Base-by-base conservation (phyloP, 2,797 vertebrate species). In the Sebastes steindachneri region DNA sequence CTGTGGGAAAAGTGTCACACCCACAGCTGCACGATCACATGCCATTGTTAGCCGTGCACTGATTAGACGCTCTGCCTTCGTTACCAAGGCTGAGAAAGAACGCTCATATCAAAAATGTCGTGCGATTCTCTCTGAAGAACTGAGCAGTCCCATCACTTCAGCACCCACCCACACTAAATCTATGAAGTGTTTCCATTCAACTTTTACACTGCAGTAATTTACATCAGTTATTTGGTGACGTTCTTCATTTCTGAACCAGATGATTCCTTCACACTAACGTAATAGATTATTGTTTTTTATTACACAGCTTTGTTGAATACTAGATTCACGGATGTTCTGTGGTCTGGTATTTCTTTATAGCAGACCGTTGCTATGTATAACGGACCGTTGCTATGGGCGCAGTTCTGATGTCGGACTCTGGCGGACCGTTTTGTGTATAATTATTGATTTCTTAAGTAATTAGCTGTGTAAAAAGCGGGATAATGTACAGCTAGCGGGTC, bases 51-150 rank as follows among this genome's bases (percentile, higher is more conserved):
- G 68, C 51, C n/a, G 1, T 67, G 58, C 77, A 75, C 53, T 80
- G 71, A 85, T 84, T 85, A 74, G n/a, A 65, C 37, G 53, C 19
- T 9, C 58, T 23, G 26, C 69, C 31, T 45, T 25, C 57, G 53
- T 75, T 75, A 74, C 4, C 31, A 37, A 23, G 3, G 1, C 28
- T 64, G 14, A 23, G 11, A 21, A 28, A 15, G 5, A 15, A 35
- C 3, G 2, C 41, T 67, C 15, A 31, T 29, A 69, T 57, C 19
- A 77, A 26, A 60, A 76, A 19, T 21, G 4, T 66, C 17, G 26
- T 33, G 15, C 5, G 26, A 57, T 48, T 67, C 12, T 26, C 4
- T 59, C 17, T 48, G n/a, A 53, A 33, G 25, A 66, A 48, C 33
- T 45, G 62, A 68, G 57, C 26, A 31, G 12, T 75, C 6, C 57